Evolutionary conservation across 2,797 vertebrate genomes (phyloP), one percentile per base, ranked within the genome.

Genomic region (Catostomus latipinnis): DNA sequence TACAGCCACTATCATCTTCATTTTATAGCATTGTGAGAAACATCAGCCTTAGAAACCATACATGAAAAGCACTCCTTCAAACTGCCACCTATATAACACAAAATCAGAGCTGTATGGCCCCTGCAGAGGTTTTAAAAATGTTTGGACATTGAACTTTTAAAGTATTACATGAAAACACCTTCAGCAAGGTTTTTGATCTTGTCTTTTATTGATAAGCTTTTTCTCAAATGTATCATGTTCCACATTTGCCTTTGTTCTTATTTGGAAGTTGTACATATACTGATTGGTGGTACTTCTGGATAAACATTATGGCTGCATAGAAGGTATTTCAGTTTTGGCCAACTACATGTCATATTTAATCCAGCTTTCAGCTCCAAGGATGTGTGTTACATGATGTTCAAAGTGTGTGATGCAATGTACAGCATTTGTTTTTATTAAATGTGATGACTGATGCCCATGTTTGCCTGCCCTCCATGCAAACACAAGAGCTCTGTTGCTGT

Each of bases 191-290:
- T 78, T 81, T 56, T 58, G n/a, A 80, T 71, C 81, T 62, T 68
- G 1, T 60, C 9, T 83, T 88, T 86, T 82, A 85, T 76, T 83
- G 76, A 84, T 52, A 60, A 70, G 53, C 63, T 85, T 65, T 60
- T 53, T 81, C 61, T 80, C 7, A 45, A 8, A 57, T 82, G 82
- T 68, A 48, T 62, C 6, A 58, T 49, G 13, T 68, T 48, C 60
- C 46, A 50, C 8, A 7, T 50, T 71, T 53, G 13, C 60, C 48
- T 50, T 22, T 71, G 66, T 18, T 49, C 52, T 5, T 72, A 46
- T 58, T 67, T 54, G 48, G 53, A 52, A 54, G 22, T 46, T 61
- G 7, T 63, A 9, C 48, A 63, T 62, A 86, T 49, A 60, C 34
- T 65, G 8, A 66, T 63, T 83, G 73, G 11, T 81, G 54, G 79